Evolutionary conservation across 2,113 vertebrate genomes (phyloP), one percentile per base, ranked within the genome.

Genomic region (Rhinolophus ferrumequinum): DNA sequence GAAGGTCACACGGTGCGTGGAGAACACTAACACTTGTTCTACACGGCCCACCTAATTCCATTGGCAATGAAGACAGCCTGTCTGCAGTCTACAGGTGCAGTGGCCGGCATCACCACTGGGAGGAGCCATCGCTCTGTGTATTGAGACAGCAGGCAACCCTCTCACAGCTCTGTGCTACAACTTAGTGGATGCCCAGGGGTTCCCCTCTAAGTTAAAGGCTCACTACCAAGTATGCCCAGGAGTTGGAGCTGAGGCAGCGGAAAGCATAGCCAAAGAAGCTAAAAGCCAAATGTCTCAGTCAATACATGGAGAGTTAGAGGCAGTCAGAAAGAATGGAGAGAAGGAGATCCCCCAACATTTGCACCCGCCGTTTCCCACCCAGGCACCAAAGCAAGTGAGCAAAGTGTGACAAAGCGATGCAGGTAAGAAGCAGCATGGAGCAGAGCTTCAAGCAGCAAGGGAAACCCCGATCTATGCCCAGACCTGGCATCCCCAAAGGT

Each of bases 91-190:
- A 16, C 30, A 28, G 21, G 33, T 70, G 62, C 58, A 96, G 50
- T 96, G 75, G 35, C 28, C 2, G 0, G 26, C 0, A 0, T 86
- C 22, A 41, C 97, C 96, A 92, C 76, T 11, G 7, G 93, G 92
- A 52, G 95, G 97, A 93, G 95, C 89, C 50, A 58, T 90, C 35
- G 12, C 66, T 62, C 92, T 2, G 2, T 11, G 16, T 26, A 97
- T 11, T 11, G n/a, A 86, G n/a, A 58, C 35, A 15, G n/a, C 4
- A 30, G 15, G 13, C 35, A 16, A 26, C 47, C 54, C 2, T 2
- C 24, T 52, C 9, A 3, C 15, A 38, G 64, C 41, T 30, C 73
- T 18, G 16, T 47, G 24, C 67, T 50, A 8, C 41, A 72, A 50
- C 50, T 72, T 2, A 30, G 5, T 9, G 2, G 30, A 28, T 33